A percentile compares a stretch with the other conserved stretches of the same genome.
Evolutionary conservation across 2,113 vertebrate genomes (phyloP).

Genomic region (Chionomys nivalis): DNA sequence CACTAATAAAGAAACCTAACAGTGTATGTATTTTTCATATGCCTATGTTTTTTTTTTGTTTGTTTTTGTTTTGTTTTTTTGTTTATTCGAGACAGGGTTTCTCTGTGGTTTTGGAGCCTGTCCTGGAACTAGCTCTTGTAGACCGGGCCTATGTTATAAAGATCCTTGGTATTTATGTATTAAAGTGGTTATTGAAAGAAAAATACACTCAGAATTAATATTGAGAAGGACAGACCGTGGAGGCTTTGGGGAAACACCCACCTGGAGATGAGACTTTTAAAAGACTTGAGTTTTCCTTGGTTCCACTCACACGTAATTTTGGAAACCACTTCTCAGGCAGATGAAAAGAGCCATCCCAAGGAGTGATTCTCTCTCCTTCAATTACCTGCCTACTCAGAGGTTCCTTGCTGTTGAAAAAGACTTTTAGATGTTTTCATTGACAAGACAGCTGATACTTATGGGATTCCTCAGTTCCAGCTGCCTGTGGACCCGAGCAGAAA

Average conservation of each 20-base stretch:
- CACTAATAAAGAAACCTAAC: background rate
- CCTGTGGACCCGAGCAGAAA: background rate
- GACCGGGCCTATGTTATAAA: background rate
- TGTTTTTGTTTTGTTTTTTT: too few relatives aligned
- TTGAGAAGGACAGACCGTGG: background rate
- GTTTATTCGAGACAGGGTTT: too few relatives aligned
- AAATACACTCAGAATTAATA: slow-evolving; percentile 17
- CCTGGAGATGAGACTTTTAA: background rate
- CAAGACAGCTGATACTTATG: background rate
- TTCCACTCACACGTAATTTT: background rate
- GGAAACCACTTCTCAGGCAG: slow-evolving; percentile 36
- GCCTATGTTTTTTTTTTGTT: too few relatives aligned
- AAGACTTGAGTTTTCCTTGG: background rate
- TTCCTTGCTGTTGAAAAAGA: background rate
- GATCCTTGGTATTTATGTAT: background rate
- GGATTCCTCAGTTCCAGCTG: background rate
- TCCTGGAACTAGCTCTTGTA: too few relatives aligned
- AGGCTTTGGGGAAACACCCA: background rate
- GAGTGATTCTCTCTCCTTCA: background rate
- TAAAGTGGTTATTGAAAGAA: background rate
- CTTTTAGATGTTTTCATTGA: background rate
- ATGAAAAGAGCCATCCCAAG: background rate
- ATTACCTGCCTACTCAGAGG: background rate
- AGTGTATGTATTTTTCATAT: background rate
- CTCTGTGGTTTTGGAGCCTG: too few relatives aligned